Evolutionary conservation across 1,140 invertebrate genomes (phyloP), one percentile per base, ranked within the genome.

Genomic region (Drosophila gunungcola): DNA sequence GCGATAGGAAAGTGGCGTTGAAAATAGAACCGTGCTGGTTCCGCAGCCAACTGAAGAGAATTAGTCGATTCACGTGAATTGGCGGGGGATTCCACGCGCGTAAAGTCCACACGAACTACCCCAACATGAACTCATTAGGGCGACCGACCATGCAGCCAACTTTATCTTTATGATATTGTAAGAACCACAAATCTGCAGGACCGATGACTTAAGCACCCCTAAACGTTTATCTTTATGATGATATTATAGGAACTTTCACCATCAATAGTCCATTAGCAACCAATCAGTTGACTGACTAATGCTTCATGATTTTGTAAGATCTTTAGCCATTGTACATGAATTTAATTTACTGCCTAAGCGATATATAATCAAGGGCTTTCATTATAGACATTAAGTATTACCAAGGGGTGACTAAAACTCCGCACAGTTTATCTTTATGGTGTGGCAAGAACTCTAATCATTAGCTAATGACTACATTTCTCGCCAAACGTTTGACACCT

Each of bases 101-200:
- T 49, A 55, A 65, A 68, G 58, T 62, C 68, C 80, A 61, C 25
- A 36, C 48, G 79, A 89, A 80, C 83, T 88, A 88, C 83, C 83
- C 82, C 83, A 88, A 88, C 80, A 84, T 84, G 84, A 79, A 72
- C 57, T 81, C 79, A 84, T 84, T 78, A 81, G 43, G 32, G 52
- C 42, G 27, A 64, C 60, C 42, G 27, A 64, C 60, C 55, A 58
- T 36, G 43, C 41, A 52, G 16, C 9, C 12, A 27, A 9, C 52
- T 63, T 89, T 73, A 88, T 88, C 83, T 88, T 88, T 88, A 84
- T 68, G 79, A 73, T 86, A 79, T 70, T 55, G 56, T 48, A 85
- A 80, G 73, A 84, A 68, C 45, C 32, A 21, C 49, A 34, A 52
- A 36, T 52, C 49, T 52, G 12, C 49, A 11, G 36, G 45, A 38